phyloP scores from a whole-genome alignment of 2,888 invertebrate genomes.

The Amorpha juglandis region DNA sequence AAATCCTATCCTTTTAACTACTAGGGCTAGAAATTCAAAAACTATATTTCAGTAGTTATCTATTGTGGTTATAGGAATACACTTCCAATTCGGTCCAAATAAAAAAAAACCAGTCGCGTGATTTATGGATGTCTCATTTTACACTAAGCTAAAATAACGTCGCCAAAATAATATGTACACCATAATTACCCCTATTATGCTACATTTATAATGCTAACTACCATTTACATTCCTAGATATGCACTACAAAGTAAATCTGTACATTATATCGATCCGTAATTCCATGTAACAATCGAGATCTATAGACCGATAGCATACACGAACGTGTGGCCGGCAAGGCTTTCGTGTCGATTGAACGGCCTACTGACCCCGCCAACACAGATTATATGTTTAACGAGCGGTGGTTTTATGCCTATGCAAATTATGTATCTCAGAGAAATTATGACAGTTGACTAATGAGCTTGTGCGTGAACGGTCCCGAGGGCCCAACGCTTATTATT shows the following conservation, averaged over 20 bases:
- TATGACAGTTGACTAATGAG: too few relatives aligned
- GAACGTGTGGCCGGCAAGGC: constrained; percentile 44
- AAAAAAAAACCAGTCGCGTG: too few relatives aligned
- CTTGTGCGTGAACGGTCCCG: too few relatives aligned
- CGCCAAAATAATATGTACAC: too few relatives aligned
- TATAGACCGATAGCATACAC: constrained; percentile 54
- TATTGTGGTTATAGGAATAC: too few relatives aligned
- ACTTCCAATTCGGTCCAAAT: too few relatives aligned
- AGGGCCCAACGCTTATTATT: too few relatives aligned
- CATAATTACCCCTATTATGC: not conserved
- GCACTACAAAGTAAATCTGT: constrained; percentile 24
- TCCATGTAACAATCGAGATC: constrained; percentile 50
- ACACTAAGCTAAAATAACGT: too few relatives aligned
- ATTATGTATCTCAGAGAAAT: not conserved
- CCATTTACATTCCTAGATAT: not conserved
- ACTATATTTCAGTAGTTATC: too few relatives aligned
- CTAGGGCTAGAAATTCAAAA: too few relatives aligned
- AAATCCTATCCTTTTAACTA: too few relatives aligned
- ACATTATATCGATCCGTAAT: constrained; percentile 42
- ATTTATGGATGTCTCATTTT: too few relatives aligned
- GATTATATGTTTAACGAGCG: constrained; percentile 33
- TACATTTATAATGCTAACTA: not conserved
- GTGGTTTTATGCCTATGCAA: not conserved
- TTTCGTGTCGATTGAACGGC: constrained; percentile 38
- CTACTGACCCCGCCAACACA: constrained; percentile 49